These are phyloP conservation scores for Pleuronectes platessa DNA, from an alignment of 2,113 vertebrate species.

Conservation along the genomic window DNA sequence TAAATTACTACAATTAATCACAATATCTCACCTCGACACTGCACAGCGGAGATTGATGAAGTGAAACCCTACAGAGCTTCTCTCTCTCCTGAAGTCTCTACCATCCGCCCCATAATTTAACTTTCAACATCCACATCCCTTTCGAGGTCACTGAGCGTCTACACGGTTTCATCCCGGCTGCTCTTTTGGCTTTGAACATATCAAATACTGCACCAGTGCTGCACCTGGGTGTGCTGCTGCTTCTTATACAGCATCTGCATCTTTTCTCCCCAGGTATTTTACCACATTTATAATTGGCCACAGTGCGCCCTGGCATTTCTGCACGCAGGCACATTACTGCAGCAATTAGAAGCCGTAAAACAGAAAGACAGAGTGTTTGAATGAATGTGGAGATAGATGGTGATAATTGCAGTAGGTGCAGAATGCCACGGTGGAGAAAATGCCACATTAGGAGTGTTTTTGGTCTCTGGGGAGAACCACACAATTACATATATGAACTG, in stretches of 20 bases:
- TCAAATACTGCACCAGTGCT: background rate
- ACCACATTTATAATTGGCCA: constrained; percentile 61
- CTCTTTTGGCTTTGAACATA: background rate
- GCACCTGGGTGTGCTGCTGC: background rate
- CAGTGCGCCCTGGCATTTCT: constrained; percentile 36
- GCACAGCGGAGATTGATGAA: constrained; percentile 39
- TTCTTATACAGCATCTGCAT: constrained; percentile 60
- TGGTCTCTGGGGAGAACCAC: background rate
- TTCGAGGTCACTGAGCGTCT: background rate
- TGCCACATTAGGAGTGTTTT: background rate
- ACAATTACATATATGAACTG: background rate
- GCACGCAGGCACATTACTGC: constrained; percentile 32
- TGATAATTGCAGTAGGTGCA: background rate
- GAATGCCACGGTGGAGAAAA: background rate
- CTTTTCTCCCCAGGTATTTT: constrained; percentile 46
- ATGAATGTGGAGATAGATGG: background rate
- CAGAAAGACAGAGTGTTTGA: background rate
- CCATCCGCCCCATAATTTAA: background rate
- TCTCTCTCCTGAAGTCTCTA: background rate
- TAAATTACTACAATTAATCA: constrained; percentile 49
- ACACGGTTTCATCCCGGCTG: background rate
- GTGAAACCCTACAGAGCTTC: constrained; percentile 2
- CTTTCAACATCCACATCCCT: background rate
- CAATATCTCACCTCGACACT: constrained; percentile 16
- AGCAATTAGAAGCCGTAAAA: constrained; percentile 20